phyloP scores from a whole-genome alignment of 1,140 invertebrate species.

The Orussus abietinus region DNA sequence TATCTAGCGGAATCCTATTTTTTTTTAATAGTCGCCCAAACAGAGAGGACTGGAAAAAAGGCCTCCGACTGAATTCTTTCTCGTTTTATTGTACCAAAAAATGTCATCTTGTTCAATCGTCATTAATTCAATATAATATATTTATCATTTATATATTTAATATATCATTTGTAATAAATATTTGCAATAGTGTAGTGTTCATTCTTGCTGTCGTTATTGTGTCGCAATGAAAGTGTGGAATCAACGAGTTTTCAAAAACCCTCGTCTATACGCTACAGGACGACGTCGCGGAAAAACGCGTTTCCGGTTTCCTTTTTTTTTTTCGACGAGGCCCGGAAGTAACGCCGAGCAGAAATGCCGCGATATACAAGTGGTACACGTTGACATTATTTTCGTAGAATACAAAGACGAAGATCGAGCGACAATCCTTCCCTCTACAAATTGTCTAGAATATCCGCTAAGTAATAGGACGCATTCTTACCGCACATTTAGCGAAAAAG shows the following conservation, averaged over 20 bases:
- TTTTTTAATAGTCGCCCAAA: conserved; percentile 1
- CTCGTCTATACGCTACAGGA: background rate
- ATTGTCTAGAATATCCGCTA: too few relatives aligned
- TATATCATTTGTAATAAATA: conserved; percentile 41
- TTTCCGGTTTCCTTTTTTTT: too few relatives aligned
- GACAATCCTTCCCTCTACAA: too few relatives aligned
- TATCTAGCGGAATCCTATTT: background rate
- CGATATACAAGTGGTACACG: too few relatives aligned
- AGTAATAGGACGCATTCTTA: too few relatives aligned
- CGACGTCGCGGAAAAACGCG: too few relatives aligned
- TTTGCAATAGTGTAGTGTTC: conserved; percentile 33
- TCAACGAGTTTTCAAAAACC: background rate
- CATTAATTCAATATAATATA: conserved; percentile 38
- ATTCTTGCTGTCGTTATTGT: conserved; percentile 27
- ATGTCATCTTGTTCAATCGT: conserved; percentile 38
- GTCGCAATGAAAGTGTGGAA: background rate
- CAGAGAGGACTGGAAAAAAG: background rate
- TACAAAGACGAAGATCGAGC: too few relatives aligned
- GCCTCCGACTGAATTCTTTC: conserved; percentile 22
- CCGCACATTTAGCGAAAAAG: too few relatives aligned
- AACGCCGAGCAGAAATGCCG: too few relatives aligned
- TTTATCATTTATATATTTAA: conserved; percentile 34
- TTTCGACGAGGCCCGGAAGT: too few relatives aligned
- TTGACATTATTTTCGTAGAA: too few relatives aligned
- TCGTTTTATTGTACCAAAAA: conserved; percentile 41